Conservation (phyloP, 2,113 vertebrate species). For the Clupea harengus region DNA sequence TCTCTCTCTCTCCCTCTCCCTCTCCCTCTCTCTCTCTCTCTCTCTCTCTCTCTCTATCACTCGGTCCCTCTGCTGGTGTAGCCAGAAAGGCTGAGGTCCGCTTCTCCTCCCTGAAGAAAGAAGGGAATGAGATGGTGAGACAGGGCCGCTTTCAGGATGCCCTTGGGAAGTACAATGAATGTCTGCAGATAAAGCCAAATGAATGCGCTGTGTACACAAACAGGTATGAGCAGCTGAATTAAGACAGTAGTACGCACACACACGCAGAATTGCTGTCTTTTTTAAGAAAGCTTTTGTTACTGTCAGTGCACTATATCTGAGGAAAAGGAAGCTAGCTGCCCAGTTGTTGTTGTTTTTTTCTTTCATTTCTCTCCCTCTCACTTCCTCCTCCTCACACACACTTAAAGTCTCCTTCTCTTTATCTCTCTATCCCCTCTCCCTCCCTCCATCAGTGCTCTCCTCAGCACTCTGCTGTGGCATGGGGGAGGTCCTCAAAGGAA, state of each 20-base stretch:
- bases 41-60: not conserved
- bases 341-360: not conserved
- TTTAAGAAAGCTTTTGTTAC: not conserved
- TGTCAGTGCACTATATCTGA: not conserved
- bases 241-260: too few species aligned
- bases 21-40: not conserved
- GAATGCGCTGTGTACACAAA: constrained; percentile 90
- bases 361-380: not conserved
- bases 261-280: too few species aligned
- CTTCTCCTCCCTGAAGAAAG: constrained; percentile 78
- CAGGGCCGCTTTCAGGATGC: constrained; percentile 78
- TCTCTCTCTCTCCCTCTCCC: not conserved
- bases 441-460: not conserved
- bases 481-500: not conserved
- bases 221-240: constrained; percentile 71
- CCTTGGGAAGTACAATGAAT: constrained; percentile 83
- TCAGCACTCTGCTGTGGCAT: not conserved
- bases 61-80: constrained; percentile 37
- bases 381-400: not conserved
- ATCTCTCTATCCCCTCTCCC: not conserved
- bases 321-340: not conserved
- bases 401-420: not conserved
- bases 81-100: constrained; percentile 67
- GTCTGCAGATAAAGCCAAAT: constrained; percentile 77
- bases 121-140: constrained; percentile 87